Conservation (phyloP, 2,888 invertebrate species). For the Metacarcinus magister region DNA sequence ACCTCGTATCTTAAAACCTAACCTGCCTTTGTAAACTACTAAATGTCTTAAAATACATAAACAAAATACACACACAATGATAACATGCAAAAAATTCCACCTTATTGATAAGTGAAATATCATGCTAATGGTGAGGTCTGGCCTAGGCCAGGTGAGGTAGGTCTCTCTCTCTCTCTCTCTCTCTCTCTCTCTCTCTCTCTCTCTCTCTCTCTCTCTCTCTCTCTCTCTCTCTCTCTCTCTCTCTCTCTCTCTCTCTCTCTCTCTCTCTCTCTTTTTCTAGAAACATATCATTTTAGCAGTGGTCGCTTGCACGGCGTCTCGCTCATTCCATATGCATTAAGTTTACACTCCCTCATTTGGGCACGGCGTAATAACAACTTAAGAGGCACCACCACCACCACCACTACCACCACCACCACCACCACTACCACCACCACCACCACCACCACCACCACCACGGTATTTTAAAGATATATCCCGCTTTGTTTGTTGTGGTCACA, state of each 20-base stretch:
- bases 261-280: slow-evolving; percentile 1
- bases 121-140: too few relatives aligned
- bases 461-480: background rate
- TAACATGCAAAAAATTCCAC: too few relatives aligned
- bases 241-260: slow-evolving; percentile 27
- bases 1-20: too few relatives aligned
- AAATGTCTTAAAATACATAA: too few relatives aligned
- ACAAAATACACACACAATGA: too few relatives aligned
- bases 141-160: too few relatives aligned
- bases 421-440: slow-evolving; percentile 50
- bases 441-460: slow-evolving; percentile 33
- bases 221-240: slow-evolving; percentile 43
- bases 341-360: slow-evolving; percentile 79
- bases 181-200: slow-evolving; percentile 46
- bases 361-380: slow-evolving; percentile 71
- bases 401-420: slow-evolving; percentile 54
- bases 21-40: too few relatives aligned
- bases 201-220: background rate
- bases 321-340: slow-evolving; percentile 80
- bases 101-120: too few relatives aligned
- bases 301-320: slow-evolving; percentile 75
- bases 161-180: slow-evolving; percentile 54
- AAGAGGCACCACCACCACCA: slow-evolving; percentile 64
- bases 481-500: background rate
- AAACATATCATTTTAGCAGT: slow-evolving; percentile 76